Evolutionary conservation across 2,888 invertebrate species (phyloP), one percentile per base, ranked within the genome.

Genomic region (Ophonus ardosiacus): DNA sequence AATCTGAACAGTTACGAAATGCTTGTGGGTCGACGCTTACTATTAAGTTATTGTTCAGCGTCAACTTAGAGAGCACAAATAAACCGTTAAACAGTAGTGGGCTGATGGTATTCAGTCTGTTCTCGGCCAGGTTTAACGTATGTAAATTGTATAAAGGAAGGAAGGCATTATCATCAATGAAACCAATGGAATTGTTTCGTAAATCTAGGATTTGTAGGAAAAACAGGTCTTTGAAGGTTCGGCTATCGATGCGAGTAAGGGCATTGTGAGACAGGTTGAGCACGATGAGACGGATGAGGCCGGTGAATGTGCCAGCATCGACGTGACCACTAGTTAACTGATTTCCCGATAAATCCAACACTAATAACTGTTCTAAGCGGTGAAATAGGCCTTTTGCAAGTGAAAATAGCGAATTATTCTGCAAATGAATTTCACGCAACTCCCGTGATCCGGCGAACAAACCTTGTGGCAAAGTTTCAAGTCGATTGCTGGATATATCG

Each of bases 101-200:
- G 86, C 96, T 96, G 88, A 97, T 93, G 63, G 96, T 95, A 89
- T 96, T 96, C 80, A 98, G 92, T 80, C 96, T 93, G 91, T 98
- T 98, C 91, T 97, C 96, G 57, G 97, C 97, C 87, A 98, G 92
- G 90, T 98, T 98, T 79, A 98, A 92, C 6, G 97, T 97, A 91
- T 97, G 97, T 88, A 98, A 92, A 91, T 98, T 97, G 91, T 97
- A 97, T 76, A 98, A 93, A 0, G 97, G 96, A 89, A 96, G 90
- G 89, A 98, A 98, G 71, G 97, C 96, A 89, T 96, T 96, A 89
- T 97, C 96, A 92, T 97, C 96, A 87, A 97, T 95, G 89, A 96
- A 96, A n/a, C 96, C 96, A 88, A 98, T 96, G 7, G 96, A 96
- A 90, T 98, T 98, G 90, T 97, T 97, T 88, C 96, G 94, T 88